Conservation (phyloP, 2,888 invertebrate genomes). For the Yponomeuta malinellus region DNA sequence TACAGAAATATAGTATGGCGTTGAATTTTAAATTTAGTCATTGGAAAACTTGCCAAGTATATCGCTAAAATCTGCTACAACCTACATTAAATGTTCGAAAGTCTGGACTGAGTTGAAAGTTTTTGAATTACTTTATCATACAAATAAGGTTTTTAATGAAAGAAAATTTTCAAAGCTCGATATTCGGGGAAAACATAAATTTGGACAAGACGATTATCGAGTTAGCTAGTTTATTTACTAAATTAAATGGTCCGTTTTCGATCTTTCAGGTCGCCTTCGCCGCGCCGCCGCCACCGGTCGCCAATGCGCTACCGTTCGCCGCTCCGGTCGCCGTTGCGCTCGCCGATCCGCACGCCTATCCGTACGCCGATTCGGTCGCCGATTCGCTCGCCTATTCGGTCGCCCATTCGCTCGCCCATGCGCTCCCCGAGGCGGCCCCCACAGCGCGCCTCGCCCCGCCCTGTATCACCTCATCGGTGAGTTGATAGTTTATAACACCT, state of each 20-base stretch:
- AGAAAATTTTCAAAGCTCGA: neutral
- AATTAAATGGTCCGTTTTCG: neutral
- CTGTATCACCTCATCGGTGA: conserved; percentile 53
- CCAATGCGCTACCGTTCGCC: conserved; percentile 68
- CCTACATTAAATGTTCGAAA: too few species aligned
- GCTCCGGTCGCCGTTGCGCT: conserved; percentile 43
- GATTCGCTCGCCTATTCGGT: conserved; percentile 57
- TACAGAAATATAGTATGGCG: too few species aligned
- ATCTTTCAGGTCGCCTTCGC: conserved; percentile 53
- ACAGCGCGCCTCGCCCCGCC: conserved; percentile 36
- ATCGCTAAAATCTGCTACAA: too few species aligned
- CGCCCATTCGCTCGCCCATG: conserved; percentile 56
- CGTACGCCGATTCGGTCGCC: conserved; percentile 47
- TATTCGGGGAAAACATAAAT: neutral
- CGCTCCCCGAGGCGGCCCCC: conserved; percentile 32
- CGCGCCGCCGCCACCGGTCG: conserved; percentile 66
- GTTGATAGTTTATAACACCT: conserved; percentile 16
- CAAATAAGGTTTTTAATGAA: neutral
- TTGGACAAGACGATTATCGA: too few species aligned
- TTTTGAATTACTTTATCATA: neutral
- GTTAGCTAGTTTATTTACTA: too few species aligned
- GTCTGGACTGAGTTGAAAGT: too few species aligned
- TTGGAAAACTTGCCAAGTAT: too few species aligned
- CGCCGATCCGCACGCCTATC: conserved; percentile 62
- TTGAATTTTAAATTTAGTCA: too few species aligned